Conservation (phyloP, 2,113 vertebrate genomes). For the Centropus unirufus region DNA sequence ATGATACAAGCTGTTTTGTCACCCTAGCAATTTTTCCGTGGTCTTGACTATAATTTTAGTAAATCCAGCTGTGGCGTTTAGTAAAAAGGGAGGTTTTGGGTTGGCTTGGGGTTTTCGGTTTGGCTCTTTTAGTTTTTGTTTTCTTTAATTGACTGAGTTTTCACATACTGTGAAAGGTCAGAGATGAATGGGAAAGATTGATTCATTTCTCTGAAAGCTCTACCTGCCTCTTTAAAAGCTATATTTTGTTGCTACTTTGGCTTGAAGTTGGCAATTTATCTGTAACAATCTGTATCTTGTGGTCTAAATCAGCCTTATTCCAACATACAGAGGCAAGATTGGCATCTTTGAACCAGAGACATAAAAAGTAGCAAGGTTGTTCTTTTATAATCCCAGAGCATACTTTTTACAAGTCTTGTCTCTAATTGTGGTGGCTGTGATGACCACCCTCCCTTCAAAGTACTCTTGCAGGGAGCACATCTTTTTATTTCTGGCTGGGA, state of each 20-base stretch:
- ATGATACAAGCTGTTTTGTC: slow-evolving; percentile 56
- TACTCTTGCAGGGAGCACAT: neutral
- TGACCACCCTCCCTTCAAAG: slow-evolving; percentile 62
- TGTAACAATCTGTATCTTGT: slow-evolving; percentile 59
- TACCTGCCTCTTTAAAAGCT: slow-evolving; percentile 61
- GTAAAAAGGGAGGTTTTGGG: neutral
- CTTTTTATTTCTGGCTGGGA: slow-evolving; percentile 61
- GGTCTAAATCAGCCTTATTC: slow-evolving; percentile 55
- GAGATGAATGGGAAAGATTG: slow-evolving; percentile 38
- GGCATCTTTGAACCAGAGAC: slow-evolving; percentile 62
- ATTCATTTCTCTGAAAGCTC: slow-evolving; percentile 19
- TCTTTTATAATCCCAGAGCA: slow-evolving; percentile 68
- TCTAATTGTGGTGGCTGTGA: slow-evolving; percentile 71
- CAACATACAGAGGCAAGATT: neutral
- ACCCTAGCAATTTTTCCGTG: slow-evolving; percentile 56
- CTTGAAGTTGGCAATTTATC: slow-evolving; percentile 39
- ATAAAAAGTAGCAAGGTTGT: slow-evolving; percentile 53
- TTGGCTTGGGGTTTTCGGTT: neutral
- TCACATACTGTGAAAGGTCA: slow-evolving; percentile 52
- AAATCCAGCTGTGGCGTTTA: slow-evolving; percentile 33
- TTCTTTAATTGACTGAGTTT: slow-evolving; percentile 64
- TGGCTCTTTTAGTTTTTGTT: neutral
- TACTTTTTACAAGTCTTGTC: slow-evolving; percentile 70
- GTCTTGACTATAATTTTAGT: slow-evolving; percentile 60
- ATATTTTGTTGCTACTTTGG: slow-evolving; percentile 44